A percentile compares a stretch with the other conserved stretches of the same genome.
Conservation (phyloP, 1,140 invertebrate species). For the Trialeurodes vaporariorum region DNA sequence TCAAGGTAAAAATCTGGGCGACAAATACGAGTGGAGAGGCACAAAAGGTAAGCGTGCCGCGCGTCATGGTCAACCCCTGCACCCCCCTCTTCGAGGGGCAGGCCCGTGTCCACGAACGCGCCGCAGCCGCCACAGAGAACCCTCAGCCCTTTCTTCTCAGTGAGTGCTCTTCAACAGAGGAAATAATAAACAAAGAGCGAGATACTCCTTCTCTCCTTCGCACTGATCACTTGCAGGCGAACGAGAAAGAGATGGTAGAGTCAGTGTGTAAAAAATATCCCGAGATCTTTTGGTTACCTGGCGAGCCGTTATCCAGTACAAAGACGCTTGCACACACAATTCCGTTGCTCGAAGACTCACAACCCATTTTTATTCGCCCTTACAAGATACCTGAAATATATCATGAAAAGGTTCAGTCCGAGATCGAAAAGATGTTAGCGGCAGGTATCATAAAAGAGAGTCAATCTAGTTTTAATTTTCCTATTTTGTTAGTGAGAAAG, state of each 20-base stretch:
- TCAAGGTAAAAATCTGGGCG: neutral
- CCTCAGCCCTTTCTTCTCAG: too few relatives aligned
- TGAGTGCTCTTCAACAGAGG: neutral
- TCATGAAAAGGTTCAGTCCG: neutral
- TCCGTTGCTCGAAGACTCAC: slow-evolving; percentile 5
- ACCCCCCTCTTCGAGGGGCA: neutral
- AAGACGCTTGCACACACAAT: slow-evolving; percentile 10
- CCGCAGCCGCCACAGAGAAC: too few relatives aligned
- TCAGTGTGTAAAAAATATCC: slow-evolving; percentile 2
- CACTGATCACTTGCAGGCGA: slow-evolving; percentile 1
- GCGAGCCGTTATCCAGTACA: slow-evolving; percentile 2
- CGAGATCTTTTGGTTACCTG: slow-evolving; percentile 9
- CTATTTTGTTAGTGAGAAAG: slow-evolving; percentile 8
- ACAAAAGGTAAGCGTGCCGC: neutral
- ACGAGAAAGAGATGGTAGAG: neutral
- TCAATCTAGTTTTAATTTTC: slow-evolving; percentile 4
- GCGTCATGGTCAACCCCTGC: neutral
- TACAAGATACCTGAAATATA: neutral
- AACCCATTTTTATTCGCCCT: neutral
- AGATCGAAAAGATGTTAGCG: neutral
- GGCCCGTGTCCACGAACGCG: neutral
- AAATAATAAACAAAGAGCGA: neutral
- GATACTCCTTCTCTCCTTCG: neutral
- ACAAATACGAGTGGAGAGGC: neutral
- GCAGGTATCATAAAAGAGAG: neutral